Conservation (phyloP, 2,888 invertebrate species). For the Stenodera caucasica region DNA sequence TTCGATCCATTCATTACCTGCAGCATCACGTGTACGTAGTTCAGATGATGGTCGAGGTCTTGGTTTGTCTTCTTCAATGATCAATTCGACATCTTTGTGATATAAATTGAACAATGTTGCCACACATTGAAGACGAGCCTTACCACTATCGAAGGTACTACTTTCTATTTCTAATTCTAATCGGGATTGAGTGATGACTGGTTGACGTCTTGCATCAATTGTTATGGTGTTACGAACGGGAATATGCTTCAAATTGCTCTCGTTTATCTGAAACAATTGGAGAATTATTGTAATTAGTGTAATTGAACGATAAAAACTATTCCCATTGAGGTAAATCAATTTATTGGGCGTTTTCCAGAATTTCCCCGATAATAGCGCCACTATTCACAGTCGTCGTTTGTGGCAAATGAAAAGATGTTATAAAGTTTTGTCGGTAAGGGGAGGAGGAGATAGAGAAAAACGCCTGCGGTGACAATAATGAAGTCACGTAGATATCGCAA, state of each 20-base stretch:
- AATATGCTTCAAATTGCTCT: conserved; percentile 30
- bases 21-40: conserved; percentile 69
- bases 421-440: conserved; percentile 26
- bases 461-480: conserved; percentile 35
- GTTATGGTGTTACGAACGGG: conserved; percentile 36
- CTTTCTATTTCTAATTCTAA: conserved; percentile 66
- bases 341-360: neutral
- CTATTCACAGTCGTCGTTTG: conserved; percentile 4
- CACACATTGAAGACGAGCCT: conserved; percentile 67
- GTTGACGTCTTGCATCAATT: conserved; percentile 37
- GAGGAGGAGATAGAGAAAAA: no score
- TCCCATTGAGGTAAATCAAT: no score
- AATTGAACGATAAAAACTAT: no score
- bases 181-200: conserved; percentile 44
- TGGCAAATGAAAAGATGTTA: conserved; percentile 28
- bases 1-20: no score
- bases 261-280: conserved; percentile 28
- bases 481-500: conserved; percentile 33
- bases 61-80: conserved; percentile 74
- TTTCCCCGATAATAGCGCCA: conserved; percentile 11
- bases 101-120: conserved; percentile 71
- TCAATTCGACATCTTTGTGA: conserved; percentile 63
- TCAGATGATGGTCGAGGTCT: conserved; percentile 74
- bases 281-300: no score
- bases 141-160: conserved; percentile 67